These are phyloP conservation scores for Brachyptera risi DNA, from an alignment of 2,888 invertebrate species.

Conservation along the genomic window DNA sequence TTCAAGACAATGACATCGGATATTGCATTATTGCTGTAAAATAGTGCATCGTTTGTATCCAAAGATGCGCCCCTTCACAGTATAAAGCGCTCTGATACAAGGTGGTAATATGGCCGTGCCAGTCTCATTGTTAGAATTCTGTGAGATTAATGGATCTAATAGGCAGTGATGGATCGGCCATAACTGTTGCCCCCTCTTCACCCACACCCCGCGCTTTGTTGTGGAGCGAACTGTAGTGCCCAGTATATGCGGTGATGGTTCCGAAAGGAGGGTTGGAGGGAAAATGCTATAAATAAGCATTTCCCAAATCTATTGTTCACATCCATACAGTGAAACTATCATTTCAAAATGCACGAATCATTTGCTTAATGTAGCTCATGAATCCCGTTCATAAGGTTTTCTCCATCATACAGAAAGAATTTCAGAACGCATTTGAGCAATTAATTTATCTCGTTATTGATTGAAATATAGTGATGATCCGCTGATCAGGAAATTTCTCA, in stretches of 20 bases:
- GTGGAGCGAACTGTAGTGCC: not conserved
- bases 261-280: not conserved
- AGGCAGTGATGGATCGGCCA: conserved; percentile 7
- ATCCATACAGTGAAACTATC: not conserved
- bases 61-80: no score
- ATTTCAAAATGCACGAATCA: not conserved
- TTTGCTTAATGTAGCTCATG: conserved; percentile 3
- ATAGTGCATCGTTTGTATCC: no score
- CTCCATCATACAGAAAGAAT: no score
- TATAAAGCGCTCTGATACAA: not conserved
- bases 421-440: no score
- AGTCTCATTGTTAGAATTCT: not conserved
- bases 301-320: not conserved
- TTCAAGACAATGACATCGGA: no score
- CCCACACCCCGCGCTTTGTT: not conserved
- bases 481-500: no score
- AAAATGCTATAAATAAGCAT: not conserved
- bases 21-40: no score
- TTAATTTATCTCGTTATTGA: no score
- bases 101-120: conserved; percentile 1
- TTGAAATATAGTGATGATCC: no score
- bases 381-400: no score
- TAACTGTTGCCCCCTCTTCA: not conserved
- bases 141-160: conserved; percentile 4
- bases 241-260: not conserved